These are phyloP conservation scores for Perca schrenkii DNA, from an alignment of 2,113 vertebrate species.

Conservation along the genomic window DNA sequence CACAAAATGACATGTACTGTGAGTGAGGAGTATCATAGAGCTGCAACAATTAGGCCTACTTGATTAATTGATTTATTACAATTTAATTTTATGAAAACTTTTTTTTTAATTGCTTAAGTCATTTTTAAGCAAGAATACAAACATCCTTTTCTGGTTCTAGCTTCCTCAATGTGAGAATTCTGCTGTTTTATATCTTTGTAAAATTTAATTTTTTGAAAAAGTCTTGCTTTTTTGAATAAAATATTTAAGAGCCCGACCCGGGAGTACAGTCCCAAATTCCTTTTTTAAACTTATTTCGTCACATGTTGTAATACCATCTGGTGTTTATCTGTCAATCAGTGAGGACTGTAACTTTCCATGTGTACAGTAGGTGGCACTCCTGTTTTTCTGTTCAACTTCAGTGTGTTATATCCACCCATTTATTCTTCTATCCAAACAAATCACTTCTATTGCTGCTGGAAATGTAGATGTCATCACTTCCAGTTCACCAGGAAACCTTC, in stretches of 20 bases:
- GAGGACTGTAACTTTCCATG: neutral
- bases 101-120: too few relatives aligned
- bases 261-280: neutral
- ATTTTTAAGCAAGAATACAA: neutral
- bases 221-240: neutral
- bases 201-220: neutral
- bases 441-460: neutral
- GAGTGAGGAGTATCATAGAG: neutral
- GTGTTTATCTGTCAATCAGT: neutral
- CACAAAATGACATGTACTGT: neutral
- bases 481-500: neutral
- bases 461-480: neutral
- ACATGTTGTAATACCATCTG: neutral
- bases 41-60: neutral
- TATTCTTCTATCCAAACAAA: neutral
- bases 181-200: neutral
- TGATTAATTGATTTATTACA: neutral
- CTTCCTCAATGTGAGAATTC: neutral
- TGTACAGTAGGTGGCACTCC: conserved; percentile 17
- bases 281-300: neutral
- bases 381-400: neutral
- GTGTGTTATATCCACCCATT: neutral
- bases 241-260: neutral
- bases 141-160: neutral
- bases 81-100: too few relatives aligned